These are phyloP conservation scores for Puma concolor DNA, from an alignment of 2,113 vertebrate genomes.

Conservation along the genomic window DNA sequence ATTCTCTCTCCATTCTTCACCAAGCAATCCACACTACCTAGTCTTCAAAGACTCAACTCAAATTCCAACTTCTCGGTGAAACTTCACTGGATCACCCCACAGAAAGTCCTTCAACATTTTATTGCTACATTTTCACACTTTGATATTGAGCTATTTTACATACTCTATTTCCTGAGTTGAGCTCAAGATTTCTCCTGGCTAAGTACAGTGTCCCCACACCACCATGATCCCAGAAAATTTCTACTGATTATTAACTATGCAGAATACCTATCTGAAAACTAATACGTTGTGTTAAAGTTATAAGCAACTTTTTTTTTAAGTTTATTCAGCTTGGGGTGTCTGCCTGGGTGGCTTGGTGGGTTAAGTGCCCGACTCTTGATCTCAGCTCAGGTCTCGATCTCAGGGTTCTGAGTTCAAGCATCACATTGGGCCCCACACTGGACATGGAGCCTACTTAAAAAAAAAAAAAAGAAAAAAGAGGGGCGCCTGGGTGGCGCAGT, in stretches of 20 bases:
- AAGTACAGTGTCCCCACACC: background rate
- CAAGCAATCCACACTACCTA: background rate
- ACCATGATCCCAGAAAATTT: background rate
- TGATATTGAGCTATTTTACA: background rate
- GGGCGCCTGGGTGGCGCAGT: no score
- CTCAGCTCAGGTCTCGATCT: no score
- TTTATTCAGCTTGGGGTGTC: no score
- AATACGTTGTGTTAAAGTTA: background rate
- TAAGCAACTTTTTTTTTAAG: background rate
- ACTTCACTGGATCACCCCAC: background rate
- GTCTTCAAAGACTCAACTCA: background rate
- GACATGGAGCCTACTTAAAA: no score
- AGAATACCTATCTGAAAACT: background rate
- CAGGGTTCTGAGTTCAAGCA: no score
- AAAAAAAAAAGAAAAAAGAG: background rate
- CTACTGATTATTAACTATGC: background rate
- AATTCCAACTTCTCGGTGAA: background rate
- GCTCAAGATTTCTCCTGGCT: background rate
- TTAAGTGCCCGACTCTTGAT: no score
- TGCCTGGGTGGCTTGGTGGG: no score
- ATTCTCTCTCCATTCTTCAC: background rate
- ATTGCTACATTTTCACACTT: background rate
- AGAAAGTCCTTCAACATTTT: background rate
- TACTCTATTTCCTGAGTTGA: background rate
- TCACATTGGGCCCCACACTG: no score